A percentile compares a stretch with the other conserved stretches of the same genome.
Evolutionary conservation across 2,888 invertebrate genomes (phyloP).

Genomic region (Platerodrilus igneus): DNA sequence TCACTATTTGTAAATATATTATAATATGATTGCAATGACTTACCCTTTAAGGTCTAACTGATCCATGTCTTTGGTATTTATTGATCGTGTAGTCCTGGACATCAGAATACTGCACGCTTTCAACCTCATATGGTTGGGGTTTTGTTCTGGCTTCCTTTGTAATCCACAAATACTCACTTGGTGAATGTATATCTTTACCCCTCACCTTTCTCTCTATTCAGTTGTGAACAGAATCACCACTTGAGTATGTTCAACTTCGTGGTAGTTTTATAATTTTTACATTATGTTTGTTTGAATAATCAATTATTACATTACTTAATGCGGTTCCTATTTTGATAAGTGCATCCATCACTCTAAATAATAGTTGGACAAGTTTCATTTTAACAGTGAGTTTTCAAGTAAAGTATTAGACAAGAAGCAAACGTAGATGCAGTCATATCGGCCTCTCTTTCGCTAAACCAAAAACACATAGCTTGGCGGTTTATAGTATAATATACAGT

Average conservation of each 20-base stretch:
- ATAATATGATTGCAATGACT: no score
- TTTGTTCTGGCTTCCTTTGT: slow-evolving; percentile 3
- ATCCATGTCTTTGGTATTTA: slow-evolving; percentile 2
- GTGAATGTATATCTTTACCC: neutral
- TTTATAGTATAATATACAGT: neutral
- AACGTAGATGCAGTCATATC: slow-evolving; percentile 6
- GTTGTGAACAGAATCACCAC: slow-evolving; percentile 2
- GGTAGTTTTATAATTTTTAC: slow-evolving; percentile 4
- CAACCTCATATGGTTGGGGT: neutral
- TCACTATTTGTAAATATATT: no score
- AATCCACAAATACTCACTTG: slow-evolving; percentile 3
- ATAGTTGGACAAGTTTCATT: slow-evolving; percentile 3
- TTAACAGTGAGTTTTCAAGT: neutral
- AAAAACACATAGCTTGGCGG: neutral
- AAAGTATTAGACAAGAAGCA: slow-evolving; percentile 3
- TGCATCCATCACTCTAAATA: slow-evolving; percentile 2
- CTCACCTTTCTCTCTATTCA: slow-evolving; percentile 2
- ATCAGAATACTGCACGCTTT: slow-evolving; percentile 2
- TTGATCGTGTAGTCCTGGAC: slow-evolving; percentile 2
- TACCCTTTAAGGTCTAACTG: slow-evolving; percentile 3
- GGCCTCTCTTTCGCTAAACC: slow-evolving; percentile 4
- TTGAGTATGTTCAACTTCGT: slow-evolving; percentile 2
- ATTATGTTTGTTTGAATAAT: slow-evolving; percentile 1
- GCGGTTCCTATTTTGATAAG: slow-evolving; percentile 4
- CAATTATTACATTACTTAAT: neutral